A percentile compares a stretch with the other conserved stretches of the same genome.
These are phyloP conservation scores for Marmota monax DNA, from an alignment of 2,113 vertebrate genomes.

Conservation along the genomic window DNA sequence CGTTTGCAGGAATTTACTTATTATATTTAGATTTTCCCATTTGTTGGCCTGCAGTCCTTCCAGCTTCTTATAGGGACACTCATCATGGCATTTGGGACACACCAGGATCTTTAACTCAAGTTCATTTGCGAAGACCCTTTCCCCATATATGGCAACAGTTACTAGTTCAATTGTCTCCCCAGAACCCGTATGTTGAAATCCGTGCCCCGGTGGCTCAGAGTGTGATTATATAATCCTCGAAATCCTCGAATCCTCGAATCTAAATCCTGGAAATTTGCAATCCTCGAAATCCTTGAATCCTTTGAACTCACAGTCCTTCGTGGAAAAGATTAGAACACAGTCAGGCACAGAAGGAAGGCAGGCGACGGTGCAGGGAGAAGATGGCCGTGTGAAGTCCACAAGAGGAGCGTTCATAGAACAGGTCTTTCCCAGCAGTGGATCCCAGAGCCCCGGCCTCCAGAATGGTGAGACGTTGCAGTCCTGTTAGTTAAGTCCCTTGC, in stretches of 20 bases:
- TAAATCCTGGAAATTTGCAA: too few species aligned
- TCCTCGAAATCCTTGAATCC: too few species aligned
- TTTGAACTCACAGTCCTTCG: background rate
- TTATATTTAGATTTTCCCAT: conserved; percentile 14
- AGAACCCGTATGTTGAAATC: background rate
- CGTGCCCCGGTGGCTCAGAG: background rate
- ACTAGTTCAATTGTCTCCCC: background rate
- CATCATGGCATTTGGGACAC: background rate
- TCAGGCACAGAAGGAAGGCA: background rate
- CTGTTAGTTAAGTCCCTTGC: too few species aligned
- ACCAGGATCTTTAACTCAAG: background rate
- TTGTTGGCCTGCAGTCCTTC: conserved; percentile 2
- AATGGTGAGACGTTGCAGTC: too few species aligned
- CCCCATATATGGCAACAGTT: background rate
- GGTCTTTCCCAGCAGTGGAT: too few species aligned
- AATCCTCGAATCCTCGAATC: too few species aligned
- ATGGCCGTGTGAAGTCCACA: background rate
- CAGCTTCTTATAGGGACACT: background rate
- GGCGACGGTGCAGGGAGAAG: background rate
- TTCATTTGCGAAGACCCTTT: background rate
- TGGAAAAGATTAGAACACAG: background rate
- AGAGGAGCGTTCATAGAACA: background rate
- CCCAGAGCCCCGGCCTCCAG: too few species aligned
- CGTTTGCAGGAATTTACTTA: conserved; percentile 48
- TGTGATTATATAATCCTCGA: background rate